Evolutionary conservation across 1,140 invertebrate genomes (phyloP), one percentile per base, ranked within the genome.

Genomic region (Trichonephila inaurata): DNA sequence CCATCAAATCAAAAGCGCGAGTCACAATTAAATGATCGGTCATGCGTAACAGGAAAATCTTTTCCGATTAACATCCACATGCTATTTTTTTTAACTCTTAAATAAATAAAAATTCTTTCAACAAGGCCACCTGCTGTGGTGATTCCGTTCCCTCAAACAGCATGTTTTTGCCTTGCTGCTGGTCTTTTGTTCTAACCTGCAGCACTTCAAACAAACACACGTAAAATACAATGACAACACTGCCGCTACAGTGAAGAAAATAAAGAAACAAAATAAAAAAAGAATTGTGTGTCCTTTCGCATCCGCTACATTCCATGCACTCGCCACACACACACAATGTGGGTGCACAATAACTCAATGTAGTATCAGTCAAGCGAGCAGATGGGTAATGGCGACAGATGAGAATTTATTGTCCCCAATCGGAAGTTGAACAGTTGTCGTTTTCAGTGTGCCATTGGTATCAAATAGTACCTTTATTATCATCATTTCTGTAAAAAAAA

Each of bases 131-230:
- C 69, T 77, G 28, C 69, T 40, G 69, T 28, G n/a, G 14, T 14
- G 69, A 77, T 77, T 40, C 69, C 69, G 28, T 28, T 7, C 24
- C 69, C 69, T 19, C 69, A 16, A 28, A 6, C 69, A 40, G 66
- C 66, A 21, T 87, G 61, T 87, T 40, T 40, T 87, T 87, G 60
- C n/a, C 7, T 33, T 87, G 24, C 85, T 19, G 33, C 51, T 77
- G 24, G 6, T 7, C 40, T 44, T 87, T 87, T 87, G 85, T 87
- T 64, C 85, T 33, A 61, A 62, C 28, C 28, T 28, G 62, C 28
- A 60, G 85, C 28, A 58, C 28, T 64, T 87, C 24, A 24, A 87
- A 64, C 85, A 87, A 87, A 87, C 61, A 87, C 85, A 64, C 51
- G 28, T 51, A 28, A 19, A 61, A 64, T 62, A 62, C 51, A 62